Base-by-base conservation (phyloP, 1,140 invertebrate species). In the Macrobrachium nipponense region DNA sequence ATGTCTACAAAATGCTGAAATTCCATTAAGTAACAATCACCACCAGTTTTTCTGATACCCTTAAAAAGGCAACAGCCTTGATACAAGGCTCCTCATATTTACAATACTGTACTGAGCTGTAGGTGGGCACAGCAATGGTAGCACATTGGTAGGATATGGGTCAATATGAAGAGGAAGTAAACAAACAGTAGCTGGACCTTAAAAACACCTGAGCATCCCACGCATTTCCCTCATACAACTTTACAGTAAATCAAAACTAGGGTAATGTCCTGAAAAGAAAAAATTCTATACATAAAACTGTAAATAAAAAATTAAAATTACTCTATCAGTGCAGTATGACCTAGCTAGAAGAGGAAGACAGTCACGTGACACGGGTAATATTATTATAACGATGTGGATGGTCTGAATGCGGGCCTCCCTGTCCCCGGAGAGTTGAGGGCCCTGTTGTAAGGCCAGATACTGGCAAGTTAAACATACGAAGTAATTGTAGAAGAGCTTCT, bases 291-390 rank as follows among this genome's bases (percentile, higher is more conserved):
- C 61, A 62, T 79, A 61, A 78, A 78, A 60, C 23, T 60, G 27
- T 20, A 68, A 76, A 76, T 76, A 79, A 60, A 79, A 58, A 60
- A 23, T 60, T 61, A 27, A 66, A 43, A 43, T 64, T 62, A 66
- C 23, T 80, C 36, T 66, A 80, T 36, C n/a, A 66, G 60, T 44
- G 78, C 44, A 20, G 59, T 60, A 79, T 58, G n/a, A 70, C 70
- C 66, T 59, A 79, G 80, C 84, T 86, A 86, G 60, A 36, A 59
- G 84, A 80, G 7, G 77, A 75, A 64, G 51, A 36, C 60, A 78
- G 84, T 86, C 84, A 86, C 80, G 84, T 86, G 68, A 86, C 84
- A 75, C 84, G 84, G 51, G 77, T 78, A 14, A 78, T 73, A 78
- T 86, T 86, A 76, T 86, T 86, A 60, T 86, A 86, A 12, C 84